phyloP scores from a whole-genome alignment of 1,140 invertebrate species.

The Fopius arisanus region DNA sequence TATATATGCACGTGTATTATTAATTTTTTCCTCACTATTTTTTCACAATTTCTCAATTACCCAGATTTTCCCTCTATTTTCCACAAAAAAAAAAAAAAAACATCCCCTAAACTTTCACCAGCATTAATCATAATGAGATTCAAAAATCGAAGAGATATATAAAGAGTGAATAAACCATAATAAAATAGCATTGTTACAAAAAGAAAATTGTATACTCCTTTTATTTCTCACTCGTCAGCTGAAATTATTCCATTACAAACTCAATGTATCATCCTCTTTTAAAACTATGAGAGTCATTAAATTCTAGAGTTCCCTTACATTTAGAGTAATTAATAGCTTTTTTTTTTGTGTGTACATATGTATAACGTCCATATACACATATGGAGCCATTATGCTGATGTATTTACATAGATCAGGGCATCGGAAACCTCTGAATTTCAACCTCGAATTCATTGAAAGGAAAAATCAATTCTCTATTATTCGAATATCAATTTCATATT shows the following conservation, averaged over 20 bases:
- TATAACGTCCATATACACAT: slow-evolving; percentile 26
- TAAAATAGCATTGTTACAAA: slow-evolving; percentile 21
- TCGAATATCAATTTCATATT: not conserved
- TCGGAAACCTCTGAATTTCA: not conserved
- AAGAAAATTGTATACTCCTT: slow-evolving; percentile 25
- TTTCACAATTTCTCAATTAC: no score
- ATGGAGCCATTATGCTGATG: slow-evolving; percentile 20
- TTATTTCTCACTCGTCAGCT: slow-evolving; percentile 15
- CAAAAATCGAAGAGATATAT: not conserved
- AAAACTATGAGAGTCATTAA: not conserved
- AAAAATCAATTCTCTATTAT: not conserved
- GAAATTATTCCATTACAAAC: slow-evolving; percentile 10
- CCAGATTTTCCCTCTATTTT: no score
- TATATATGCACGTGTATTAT: slow-evolving; percentile 29
- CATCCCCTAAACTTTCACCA: not conserved
- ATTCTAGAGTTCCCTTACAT: not conserved
- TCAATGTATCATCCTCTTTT: not conserved
- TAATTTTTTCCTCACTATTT: slow-evolving; percentile 8
- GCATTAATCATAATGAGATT: not conserved
- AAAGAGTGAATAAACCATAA: slow-evolving; percentile 6
- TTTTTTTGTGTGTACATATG: slow-evolving; percentile 11
- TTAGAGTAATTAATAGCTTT: not conserved
- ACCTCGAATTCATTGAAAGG: no score
- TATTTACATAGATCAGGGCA: slow-evolving; percentile 17
- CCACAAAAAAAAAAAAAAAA: no score